A percentile compares a stretch with the other conserved stretches of the same genome.
Conservation (phyloP, 92 coral and sea anemone species). For the Montipora capitata region DNA sequence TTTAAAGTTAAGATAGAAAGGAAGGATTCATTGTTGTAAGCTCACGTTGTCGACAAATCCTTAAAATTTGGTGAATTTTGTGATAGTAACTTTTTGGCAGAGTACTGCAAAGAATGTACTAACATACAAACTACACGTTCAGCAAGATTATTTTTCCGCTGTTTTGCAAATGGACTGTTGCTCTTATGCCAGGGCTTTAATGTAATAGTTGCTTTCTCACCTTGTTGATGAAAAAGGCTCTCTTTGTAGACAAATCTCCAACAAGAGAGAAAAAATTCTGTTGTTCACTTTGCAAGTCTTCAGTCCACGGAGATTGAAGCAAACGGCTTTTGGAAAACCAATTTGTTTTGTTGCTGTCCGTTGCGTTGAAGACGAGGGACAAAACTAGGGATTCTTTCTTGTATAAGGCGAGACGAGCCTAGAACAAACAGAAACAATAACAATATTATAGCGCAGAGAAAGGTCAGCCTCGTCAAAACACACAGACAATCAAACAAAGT, state of each 20-base stretch:
- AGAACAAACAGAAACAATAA: background rate
- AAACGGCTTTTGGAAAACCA: conserved; percentile 54
- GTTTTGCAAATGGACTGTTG: too few species aligned
- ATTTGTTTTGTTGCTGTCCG: background rate
- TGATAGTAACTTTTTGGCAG: too few species aligned
- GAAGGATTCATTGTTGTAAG: too few species aligned
- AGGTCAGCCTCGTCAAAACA: background rate
- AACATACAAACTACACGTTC: too few species aligned
- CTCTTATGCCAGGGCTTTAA: too few species aligned
- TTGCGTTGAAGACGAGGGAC: conserved; percentile 38
- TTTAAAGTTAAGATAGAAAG: too few species aligned
- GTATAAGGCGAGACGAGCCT: conserved; percentile 44
- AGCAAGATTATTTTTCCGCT: too few species aligned
- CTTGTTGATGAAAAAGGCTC: conserved; percentile 47
- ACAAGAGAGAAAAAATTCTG: conserved; percentile 17
- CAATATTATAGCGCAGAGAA: background rate
- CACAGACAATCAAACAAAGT: background rate
- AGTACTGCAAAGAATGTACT: too few species aligned
- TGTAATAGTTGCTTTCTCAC: background rate
- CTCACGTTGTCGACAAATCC: too few species aligned
- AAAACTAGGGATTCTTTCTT: background rate
- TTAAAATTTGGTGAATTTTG: too few species aligned
- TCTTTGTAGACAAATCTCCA: background rate
- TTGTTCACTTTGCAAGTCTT: conserved; percentile 14
- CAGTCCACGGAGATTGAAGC: conserved; percentile 39